Base-by-base conservation (phyloP, 1,140 invertebrate species). In the Trialeurodes vaporariorum region DNA sequence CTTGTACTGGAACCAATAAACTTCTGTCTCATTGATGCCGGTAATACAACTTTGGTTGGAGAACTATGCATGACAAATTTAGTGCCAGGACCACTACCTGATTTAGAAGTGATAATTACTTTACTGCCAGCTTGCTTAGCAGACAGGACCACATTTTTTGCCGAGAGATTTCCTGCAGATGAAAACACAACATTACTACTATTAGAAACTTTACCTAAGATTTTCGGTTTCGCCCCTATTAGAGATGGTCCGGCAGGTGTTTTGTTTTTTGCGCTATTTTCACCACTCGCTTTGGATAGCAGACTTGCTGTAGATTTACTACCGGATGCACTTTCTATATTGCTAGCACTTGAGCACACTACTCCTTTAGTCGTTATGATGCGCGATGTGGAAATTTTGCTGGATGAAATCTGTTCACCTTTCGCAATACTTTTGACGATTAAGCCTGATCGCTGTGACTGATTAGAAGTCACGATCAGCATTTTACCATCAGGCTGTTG, bases 401-500 rank as follows among this genome's bases (percentile, higher is more conserved):
- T 17, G 5, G 5, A 5, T 9, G 34, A 5, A 5, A 49, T 5
- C 17, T 49, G 34, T 49, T 49, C 34, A 9, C 34, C 34, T 49
- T 49, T 49, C 5, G 34, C 5, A 49, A 49, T 49, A 49, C 34
- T 49, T 17, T 49, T 49, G 34, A 49, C 34, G 17, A 49, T 17
- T 17, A 49, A 49, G 5, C 34, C 34, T 17, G 34, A 49, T 17
- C 34, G 34, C 5, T 5, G 17, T 9, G 34, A 49, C 5, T 5
- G 34, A 49, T 49, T 49, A 70, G 84, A 82, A 0, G 83, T 84
- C 26, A 85, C 78, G 40, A 84, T 83, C 82, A 85, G 83, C 12
- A 84, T 80, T 60, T 83, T 68, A 11, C 58, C 67, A 21, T 26
- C 64, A 9, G 34, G 34, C 34, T 49, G 67, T 27, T 66, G 70